Conservation (phyloP, 64 coral and sea anemone genomes). For the Montipora foliosa region DNA sequence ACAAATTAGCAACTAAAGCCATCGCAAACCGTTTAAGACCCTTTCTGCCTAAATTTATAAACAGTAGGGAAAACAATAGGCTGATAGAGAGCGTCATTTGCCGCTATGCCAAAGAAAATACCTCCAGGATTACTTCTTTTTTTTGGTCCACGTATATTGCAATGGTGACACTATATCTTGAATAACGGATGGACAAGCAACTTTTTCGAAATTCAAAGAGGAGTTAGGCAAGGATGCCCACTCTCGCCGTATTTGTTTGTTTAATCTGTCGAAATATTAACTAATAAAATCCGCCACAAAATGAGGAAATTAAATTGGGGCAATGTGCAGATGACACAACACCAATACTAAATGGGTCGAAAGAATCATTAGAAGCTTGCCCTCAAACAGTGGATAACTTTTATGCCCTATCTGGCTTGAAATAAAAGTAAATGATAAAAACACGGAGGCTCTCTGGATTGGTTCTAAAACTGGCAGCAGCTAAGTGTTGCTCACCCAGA, state of each 20-base stretch:
- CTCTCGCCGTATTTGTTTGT: neutral
- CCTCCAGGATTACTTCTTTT: too few relatives aligned
- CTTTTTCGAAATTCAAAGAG: too few relatives aligned
- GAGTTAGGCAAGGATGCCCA: neutral
- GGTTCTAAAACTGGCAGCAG: neutral
- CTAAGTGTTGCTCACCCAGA: neutral
- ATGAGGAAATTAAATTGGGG: neutral
- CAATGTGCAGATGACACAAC: neutral
- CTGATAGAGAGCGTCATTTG: too few relatives aligned
- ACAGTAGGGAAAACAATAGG: too few relatives aligned
- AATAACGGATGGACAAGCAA: neutral
- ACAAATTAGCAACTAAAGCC: too few relatives aligned
- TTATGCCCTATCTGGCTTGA: neutral
- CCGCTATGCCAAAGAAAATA: too few relatives aligned
- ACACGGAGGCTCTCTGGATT: neutral
- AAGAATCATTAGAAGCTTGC: neutral
- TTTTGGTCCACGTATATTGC: neutral
- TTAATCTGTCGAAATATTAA: neutral
- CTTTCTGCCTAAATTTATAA: too few relatives aligned
- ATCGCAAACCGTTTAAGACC: too few relatives aligned
- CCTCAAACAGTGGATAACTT: neutral
- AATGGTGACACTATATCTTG: neutral
- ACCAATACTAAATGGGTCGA: neutral
- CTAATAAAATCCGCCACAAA: neutral
- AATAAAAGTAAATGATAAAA: neutral